Conservation (phyloP, 1,140 invertebrate species). For the Papilio helenus region DNA sequence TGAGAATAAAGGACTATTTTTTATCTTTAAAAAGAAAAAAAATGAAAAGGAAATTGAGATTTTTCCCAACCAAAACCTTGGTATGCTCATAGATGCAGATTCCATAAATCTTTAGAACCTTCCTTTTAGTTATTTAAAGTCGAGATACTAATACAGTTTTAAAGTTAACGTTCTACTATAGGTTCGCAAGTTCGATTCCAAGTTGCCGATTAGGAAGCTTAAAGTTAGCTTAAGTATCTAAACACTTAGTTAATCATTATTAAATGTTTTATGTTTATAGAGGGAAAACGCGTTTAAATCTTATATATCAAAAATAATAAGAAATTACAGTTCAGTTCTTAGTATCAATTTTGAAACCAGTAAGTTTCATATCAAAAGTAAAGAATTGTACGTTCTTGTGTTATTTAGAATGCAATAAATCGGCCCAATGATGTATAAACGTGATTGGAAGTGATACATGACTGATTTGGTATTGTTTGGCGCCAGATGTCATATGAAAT, state of each 20-base stretch:
- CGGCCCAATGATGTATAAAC: constrained; percentile 20
- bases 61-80: too few species aligned
- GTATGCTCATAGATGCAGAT: not conserved
- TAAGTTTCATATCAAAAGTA: too few species aligned
- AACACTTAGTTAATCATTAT: too few species aligned
- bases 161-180: not conserved
- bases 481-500: constrained; percentile 52
- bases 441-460: constrained; percentile 54
- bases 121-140: not conserved
- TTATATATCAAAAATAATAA: not conserved
- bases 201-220: not conserved
- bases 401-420: constrained; percentile 5
- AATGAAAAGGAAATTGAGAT: not conserved
- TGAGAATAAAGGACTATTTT: too few species aligned
- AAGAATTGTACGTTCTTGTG: not conserved
- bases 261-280: not conserved
- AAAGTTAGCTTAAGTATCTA: not conserved
- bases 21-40: not conserved
- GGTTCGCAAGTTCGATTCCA: not conserved
- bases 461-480: constrained; percentile 49
- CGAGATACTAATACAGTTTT: not conserved
- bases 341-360: too few species aligned
- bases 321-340: not conserved
- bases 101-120: not conserved
- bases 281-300: not conserved